These are phyloP conservation scores for Noctua pronuba DNA, from an alignment of 2,888 invertebrate genomes.

Conservation along the genomic window DNA sequence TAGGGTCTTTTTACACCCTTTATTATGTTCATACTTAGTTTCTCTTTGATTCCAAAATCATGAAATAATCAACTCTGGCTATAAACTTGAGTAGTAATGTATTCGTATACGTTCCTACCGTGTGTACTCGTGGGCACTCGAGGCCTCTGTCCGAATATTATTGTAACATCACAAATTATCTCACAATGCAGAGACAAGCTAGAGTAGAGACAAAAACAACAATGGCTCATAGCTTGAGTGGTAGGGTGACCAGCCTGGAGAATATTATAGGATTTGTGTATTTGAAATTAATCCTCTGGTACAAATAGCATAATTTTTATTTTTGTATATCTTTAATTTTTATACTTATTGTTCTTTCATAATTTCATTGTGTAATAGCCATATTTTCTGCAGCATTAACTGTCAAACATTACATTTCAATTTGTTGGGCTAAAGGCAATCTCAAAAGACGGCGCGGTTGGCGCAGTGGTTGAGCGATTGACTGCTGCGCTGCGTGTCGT, in stretches of 20 bases:
- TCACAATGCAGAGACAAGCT: slow-evolving; percentile 70
- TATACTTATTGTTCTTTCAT: neutral
- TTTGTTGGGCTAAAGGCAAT: neutral
- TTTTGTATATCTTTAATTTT: neutral
- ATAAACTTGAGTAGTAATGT: slow-evolving; percentile 18
- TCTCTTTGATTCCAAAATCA: slow-evolving; percentile 16
- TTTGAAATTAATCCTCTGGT: neutral
- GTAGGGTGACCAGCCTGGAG: slow-evolving; percentile 58
- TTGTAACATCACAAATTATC: slow-evolving; percentile 76
- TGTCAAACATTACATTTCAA: neutral
- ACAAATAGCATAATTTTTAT: neutral
- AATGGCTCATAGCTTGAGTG: slow-evolving; percentile 75
- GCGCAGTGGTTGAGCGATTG: too few relatives aligned
- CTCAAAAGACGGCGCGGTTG: too few relatives aligned
- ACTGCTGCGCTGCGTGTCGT: too few relatives aligned
- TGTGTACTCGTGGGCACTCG: slow-evolving; percentile 50
- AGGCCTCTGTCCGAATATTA: slow-evolving; percentile 61
- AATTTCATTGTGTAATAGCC: neutral
- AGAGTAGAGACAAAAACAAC: slow-evolving; percentile 78
- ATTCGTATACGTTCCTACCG: slow-evolving; percentile 57
- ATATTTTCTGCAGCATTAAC: neutral
- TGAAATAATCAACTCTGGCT: slow-evolving; percentile 38
- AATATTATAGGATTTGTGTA: neutral
- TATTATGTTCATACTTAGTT: neutral
- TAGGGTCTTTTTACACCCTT: too few relatives aligned